A percentile compares a stretch with the other conserved stretches of the same genome.
These are phyloP conservation scores for Calameuta pallipes DNA, from an alignment of 2,888 invertebrate species.

Conservation along the genomic window DNA sequence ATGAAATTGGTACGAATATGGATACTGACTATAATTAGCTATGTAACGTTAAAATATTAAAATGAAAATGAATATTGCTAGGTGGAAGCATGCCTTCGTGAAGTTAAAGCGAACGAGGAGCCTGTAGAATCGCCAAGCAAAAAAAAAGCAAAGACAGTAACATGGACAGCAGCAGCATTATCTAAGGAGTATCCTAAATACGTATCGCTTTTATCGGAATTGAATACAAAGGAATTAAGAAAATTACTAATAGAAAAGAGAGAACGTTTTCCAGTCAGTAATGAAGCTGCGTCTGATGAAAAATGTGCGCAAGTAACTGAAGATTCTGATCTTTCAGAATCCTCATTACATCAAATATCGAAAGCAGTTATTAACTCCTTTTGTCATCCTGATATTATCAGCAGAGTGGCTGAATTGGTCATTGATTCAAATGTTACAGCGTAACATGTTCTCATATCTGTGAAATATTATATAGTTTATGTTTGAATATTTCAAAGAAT, in stretches of 20 bases:
- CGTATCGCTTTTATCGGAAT: conserved; percentile 33
- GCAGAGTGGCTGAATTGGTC: conserved; percentile 62
- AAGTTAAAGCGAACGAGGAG: not conserved
- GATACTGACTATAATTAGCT: not conserved
- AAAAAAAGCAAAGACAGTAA: not conserved
- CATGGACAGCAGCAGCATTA: conserved; percentile 40
- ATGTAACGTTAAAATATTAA: not conserved
- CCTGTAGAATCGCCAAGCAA: not conserved
- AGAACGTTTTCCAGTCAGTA: conserved; percentile 31
- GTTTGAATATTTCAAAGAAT: not conserved
- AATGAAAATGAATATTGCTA: not conserved
- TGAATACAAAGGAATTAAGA: conserved; percentile 35
- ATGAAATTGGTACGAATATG: conserved; percentile 46
- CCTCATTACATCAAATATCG: conserved; percentile 34
- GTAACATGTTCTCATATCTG: not conserved
- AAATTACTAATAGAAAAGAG: conserved; percentile 41
- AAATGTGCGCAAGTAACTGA: not conserved
- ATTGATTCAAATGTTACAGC: not conserved
- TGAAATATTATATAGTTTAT: not conserved
- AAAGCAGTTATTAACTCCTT: conserved; percentile 73
- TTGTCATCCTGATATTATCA: conserved; percentile 73
- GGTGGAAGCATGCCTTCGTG: not conserved
- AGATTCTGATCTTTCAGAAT: not conserved
- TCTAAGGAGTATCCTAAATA: conserved; percentile 35
- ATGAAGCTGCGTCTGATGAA: not conserved